phyloP scores from a whole-genome alignment of 1,140 invertebrate genomes.

The Steinernema khuongi region DNA sequence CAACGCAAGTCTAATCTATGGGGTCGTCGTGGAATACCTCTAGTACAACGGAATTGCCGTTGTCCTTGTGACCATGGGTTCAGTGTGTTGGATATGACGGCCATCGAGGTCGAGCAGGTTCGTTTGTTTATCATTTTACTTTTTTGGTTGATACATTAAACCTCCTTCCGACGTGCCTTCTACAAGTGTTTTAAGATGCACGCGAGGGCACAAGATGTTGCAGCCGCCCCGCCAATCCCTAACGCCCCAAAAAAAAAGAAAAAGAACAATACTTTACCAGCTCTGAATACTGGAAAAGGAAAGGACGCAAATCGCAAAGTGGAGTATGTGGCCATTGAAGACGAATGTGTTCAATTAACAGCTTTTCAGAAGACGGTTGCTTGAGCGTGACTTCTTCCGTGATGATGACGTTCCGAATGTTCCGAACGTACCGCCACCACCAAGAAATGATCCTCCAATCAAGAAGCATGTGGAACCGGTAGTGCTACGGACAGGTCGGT shows the following conservation, averaged over 20 bases:
- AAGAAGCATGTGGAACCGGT: too few relatives aligned
- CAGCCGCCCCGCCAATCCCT: not conserved
- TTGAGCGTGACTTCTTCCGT: not conserved
- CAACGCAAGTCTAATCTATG: not conserved
- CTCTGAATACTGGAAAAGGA: not conserved
- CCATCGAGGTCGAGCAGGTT: not conserved
- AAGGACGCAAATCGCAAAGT: not conserved
- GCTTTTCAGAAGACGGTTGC: not conserved
- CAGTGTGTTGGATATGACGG: not conserved
- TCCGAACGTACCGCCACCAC: not conserved
- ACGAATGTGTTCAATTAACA: not conserved
- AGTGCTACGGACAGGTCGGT: too few relatives aligned
- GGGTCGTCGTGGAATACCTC: not conserved
- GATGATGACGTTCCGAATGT: not conserved
- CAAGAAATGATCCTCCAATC: not conserved
- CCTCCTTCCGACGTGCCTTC: too few relatives aligned
- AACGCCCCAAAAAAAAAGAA: not conserved
- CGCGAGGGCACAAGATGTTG: not conserved
- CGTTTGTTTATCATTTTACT: not conserved
- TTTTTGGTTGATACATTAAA: not conserved
- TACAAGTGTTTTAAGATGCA: not conserved
- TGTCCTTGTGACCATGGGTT: not conserved
- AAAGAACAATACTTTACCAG: not conserved
- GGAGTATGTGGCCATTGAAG: not conserved
- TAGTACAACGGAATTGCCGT: slow-evolving; percentile 1